Base-by-base conservation (phyloP, 2,113 vertebrate genomes). In the Stigmatopora nigra region DNA sequence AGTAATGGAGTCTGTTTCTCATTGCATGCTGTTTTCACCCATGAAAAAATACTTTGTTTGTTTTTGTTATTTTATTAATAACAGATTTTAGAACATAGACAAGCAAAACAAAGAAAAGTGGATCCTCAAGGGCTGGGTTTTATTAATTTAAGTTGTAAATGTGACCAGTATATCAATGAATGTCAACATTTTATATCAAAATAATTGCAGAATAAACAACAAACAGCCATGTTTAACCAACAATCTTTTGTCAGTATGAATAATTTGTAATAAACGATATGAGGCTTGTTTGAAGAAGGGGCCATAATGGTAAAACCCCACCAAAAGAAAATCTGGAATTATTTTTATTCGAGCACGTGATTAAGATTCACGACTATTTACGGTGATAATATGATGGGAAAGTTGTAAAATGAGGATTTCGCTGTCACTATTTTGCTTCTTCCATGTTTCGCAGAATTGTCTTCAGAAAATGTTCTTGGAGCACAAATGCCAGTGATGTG, bases 11-110 rank as follows among this genome's bases (percentile, higher is more conserved):
- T 84, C 86, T 74, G 85, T 89, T 83, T 77, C 77, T 70, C 78
- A 79, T 75, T 75, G 78, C 84, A 78, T 73, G 83, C 76, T 88
- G 84, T 89, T 89, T 88, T 88, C n/a, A 78, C 83, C 86, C 19
- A 63, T 75, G 83, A 68, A 72, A 74, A 86, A 86, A 86, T 84
- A 76, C 78, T 84, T 79, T 46, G 44, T 81, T 87, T 82, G 84
- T 86, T 86, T 87, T 82, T 67, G 72, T 77, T 81, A 62, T 47
- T 77, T 86, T 78, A 87, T 82, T 72, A 86, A 78, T 77, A 84
- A 69, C 87, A 89, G 82, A 89, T 71, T 78, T 68, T 61, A 60
- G 51, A 55, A 59, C 45, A 80, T 52, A 61, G 64, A 10, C 53
- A 2, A 19, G 7, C 17, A 55, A 64, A n/a, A 35, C 62, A 60